These are phyloP conservation scores for Scartelaos histophorus DNA, from an alignment of 2,113 vertebrate species.

Conservation along the genomic window DNA sequence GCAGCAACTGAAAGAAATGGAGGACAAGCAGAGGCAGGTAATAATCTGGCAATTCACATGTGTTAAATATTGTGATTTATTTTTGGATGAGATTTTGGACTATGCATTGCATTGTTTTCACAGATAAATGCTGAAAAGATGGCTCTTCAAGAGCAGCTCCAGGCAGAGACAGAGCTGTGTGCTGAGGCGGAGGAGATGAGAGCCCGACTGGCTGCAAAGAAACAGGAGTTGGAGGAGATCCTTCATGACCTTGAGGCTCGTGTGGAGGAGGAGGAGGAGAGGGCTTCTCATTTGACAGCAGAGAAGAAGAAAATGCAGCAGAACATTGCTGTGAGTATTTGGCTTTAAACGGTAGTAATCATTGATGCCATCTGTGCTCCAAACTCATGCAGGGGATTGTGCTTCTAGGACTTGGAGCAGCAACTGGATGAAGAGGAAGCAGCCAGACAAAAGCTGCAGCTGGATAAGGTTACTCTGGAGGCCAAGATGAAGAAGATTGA, in stretches of 20 bases:
- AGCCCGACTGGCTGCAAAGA: slow-evolving; percentile 89
- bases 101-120: not conserved
- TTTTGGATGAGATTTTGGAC: not conserved
- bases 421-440: slow-evolving; percentile 97
- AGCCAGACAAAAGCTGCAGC: slow-evolving; percentile 93
- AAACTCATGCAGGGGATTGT: not conserved
- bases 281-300: slow-evolving; percentile 82
- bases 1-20: slow-evolving; percentile 85
- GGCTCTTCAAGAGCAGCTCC: slow-evolving; percentile 96
- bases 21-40: slow-evolving; percentile 88
- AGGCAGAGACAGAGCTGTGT: slow-evolving; percentile 95
- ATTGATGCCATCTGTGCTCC: not conserved
- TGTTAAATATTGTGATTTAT: not conserved
- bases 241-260: slow-evolving; percentile 95
- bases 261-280: slow-evolving; percentile 95
- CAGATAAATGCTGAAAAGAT: slow-evolving; percentile 90
- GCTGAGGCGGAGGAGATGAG: slow-evolving; percentile 97
- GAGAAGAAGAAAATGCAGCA: slow-evolving; percentile 99
- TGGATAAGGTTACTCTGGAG: slow-evolving; percentile 94
- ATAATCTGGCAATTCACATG: not conserved
- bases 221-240: slow-evolving; percentile 97
- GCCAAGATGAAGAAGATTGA: slow-evolving; percentile 95
- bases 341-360: too few relatives aligned
- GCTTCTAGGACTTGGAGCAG: slow-evolving; percentile 90
- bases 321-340: slow-evolving; percentile 84